These are phyloP conservation scores for Todus mexicanus DNA, from an alignment of 2,797 vertebrate species.

Conservation along the genomic window DNA sequence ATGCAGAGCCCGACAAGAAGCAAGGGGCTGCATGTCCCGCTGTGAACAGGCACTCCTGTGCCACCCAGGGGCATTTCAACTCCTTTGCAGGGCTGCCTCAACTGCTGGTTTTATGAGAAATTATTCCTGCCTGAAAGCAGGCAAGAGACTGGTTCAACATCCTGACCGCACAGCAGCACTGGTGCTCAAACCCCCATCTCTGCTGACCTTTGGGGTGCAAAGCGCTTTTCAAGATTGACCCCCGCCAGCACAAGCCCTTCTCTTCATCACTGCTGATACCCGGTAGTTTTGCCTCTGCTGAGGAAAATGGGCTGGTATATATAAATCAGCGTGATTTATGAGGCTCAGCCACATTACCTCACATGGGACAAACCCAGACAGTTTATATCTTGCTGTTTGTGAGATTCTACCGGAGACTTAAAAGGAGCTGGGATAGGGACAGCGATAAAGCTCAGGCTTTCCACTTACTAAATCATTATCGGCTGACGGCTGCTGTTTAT, in stretches of 20 bases:
- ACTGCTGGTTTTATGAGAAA: accelerated
- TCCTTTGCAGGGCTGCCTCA: neutral
- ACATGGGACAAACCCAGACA: neutral
- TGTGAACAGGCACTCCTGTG: neutral
- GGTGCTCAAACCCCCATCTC: neutral
- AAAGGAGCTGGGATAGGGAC: neutral
- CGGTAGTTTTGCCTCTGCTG: neutral
- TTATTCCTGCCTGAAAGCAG: neutral
- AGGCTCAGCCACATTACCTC: neutral
- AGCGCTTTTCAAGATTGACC: neutral
- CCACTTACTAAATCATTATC: neutral
- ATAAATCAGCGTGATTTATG: neutral
- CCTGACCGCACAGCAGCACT: accelerated
- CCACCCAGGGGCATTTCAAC: neutral
- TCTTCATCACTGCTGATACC: neutral
- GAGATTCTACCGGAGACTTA: neutral
- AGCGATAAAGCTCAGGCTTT: neutral
- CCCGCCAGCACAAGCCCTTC: neutral
- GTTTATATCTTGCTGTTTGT: neutral
- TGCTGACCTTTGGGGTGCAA: neutral
- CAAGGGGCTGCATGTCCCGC: accelerated
- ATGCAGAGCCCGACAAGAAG: neutral
- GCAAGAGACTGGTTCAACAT: neutral
- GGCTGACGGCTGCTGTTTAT: neutral
- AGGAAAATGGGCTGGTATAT: neutral